Conservation (phyloP, 2,113 vertebrate species). For the Alaudala cheleensis region DNA sequence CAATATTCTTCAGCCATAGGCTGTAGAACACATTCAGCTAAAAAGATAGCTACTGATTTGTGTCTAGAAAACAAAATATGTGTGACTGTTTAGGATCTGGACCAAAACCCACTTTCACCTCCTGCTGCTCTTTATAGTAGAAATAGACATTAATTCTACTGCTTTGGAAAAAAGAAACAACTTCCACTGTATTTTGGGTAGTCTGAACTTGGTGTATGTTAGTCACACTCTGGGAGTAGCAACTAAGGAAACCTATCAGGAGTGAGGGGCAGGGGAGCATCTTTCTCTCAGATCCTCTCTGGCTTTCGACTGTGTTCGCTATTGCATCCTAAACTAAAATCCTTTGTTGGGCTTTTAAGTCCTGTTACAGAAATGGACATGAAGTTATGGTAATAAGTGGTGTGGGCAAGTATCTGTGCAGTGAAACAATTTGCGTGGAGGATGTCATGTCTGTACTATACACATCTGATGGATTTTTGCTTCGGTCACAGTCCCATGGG, state of each 20-base stretch:
- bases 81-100: background rate
- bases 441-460: background rate
- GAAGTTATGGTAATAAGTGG: background rate
- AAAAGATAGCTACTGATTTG: background rate
- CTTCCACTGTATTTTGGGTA: background rate
- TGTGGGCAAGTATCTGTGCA: background rate
- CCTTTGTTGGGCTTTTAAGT: background rate
- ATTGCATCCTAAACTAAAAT: background rate
- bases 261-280: background rate
- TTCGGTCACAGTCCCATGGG: background rate
- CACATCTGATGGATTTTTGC: background rate
- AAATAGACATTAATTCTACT: background rate
- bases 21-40: background rate
- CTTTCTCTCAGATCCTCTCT: background rate
- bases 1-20: background rate
- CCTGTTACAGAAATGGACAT: background rate
- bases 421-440: background rate
- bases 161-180: background rate
- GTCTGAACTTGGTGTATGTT: background rate
- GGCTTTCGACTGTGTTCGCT: background rate
- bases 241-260: background rate
- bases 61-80: background rate
- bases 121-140: background rate
- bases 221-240: background rate
- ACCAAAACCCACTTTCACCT: background rate